phyloP scores from a whole-genome alignment of 2,888 invertebrate species.

The Glyphotaelius pellucidus region DNA sequence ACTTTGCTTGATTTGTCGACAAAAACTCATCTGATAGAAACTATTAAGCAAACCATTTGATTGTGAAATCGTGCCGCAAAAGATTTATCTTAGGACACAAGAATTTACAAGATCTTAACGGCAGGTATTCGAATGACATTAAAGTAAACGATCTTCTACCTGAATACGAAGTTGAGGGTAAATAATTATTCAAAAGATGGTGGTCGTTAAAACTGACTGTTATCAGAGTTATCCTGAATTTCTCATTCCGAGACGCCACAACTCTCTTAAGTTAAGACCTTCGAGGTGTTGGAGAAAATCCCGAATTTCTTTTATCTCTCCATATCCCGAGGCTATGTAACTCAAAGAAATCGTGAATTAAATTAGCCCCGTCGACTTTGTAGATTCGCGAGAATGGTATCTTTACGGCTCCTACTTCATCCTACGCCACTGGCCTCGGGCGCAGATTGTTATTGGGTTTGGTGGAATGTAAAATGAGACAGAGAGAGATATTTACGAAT shows the following conservation, averaged over 20 bases:
- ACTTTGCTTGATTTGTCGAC: neutral
- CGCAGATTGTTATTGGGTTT: conserved; percentile 63
- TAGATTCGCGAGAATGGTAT: conserved; percentile 58
- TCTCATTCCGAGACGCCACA: conserved; percentile 47
- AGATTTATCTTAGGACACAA: neutral
- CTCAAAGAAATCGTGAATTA: conserved; percentile 66
- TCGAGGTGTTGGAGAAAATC: conserved; percentile 52
- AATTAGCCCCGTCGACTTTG: conserved; percentile 63
- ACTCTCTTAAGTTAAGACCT: conserved; percentile 39
- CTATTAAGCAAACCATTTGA: neutral
- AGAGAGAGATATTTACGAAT: conserved; percentile 60
- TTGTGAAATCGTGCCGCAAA: neutral
- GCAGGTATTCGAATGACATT: neutral
- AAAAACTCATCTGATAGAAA: neutral
- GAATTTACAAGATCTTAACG: neutral
- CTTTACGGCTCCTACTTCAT: conserved; percentile 42
- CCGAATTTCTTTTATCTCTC: conserved; percentile 63
- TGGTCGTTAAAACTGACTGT: conserved; percentile 53
- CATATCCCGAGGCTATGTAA: conserved; percentile 61
- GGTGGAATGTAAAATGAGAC: conserved; percentile 63
- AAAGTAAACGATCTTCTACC: conserved; percentile 30
- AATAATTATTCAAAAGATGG: conserved; percentile 44
- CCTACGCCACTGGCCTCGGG: conserved; percentile 54
- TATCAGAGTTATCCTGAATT: conserved; percentile 51
- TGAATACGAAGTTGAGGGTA: conserved; percentile 42